Evolutionary conservation across 2,888 invertebrate species (phyloP).

Genomic region (Syrphus vitripennis): DNA sequence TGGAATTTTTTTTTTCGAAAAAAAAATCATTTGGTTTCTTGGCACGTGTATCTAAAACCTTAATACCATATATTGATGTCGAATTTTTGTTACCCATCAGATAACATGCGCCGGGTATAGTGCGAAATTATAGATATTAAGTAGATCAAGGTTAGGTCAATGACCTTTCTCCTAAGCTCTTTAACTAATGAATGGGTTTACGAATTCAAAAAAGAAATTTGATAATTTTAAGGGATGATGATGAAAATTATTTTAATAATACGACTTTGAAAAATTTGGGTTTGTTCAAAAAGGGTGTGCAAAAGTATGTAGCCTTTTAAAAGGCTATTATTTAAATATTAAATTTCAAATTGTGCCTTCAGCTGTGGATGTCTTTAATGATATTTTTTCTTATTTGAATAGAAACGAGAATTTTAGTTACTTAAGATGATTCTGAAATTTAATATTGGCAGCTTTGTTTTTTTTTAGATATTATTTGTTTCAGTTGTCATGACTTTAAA

Average conservation of each 20-base stretch:
- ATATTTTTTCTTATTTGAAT: too few relatives aligned
- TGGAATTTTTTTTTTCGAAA: constrained; percentile 32
- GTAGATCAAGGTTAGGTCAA: constrained; percentile 17
- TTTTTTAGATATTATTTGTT: too few relatives aligned
- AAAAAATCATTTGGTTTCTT: constrained; percentile 14
- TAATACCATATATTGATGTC: constrained; percentile 21
- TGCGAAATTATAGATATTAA: background rate
- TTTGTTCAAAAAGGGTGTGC: background rate
- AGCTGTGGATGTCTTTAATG: too few relatives aligned
- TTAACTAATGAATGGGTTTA: background rate
- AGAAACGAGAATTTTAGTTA: too few relatives aligned
- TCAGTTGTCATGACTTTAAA: too few relatives aligned
- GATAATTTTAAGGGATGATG: background rate
- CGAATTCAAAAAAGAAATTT: background rate
- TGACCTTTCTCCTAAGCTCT: background rate
- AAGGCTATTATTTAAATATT: too few relatives aligned
- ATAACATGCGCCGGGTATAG: background rate
- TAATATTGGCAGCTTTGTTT: too few relatives aligned
- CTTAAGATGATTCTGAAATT: too few relatives aligned
- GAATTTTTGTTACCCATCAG: background rate
- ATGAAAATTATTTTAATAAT: background rate
- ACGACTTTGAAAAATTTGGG: background rate
- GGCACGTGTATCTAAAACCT: constrained; percentile 47
- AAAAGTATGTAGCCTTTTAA: background rate
- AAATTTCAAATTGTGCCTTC: too few relatives aligned